phyloP scores from a whole-genome alignment of 2,888 invertebrate genomes.

The Campaea margaritaria region DNA sequence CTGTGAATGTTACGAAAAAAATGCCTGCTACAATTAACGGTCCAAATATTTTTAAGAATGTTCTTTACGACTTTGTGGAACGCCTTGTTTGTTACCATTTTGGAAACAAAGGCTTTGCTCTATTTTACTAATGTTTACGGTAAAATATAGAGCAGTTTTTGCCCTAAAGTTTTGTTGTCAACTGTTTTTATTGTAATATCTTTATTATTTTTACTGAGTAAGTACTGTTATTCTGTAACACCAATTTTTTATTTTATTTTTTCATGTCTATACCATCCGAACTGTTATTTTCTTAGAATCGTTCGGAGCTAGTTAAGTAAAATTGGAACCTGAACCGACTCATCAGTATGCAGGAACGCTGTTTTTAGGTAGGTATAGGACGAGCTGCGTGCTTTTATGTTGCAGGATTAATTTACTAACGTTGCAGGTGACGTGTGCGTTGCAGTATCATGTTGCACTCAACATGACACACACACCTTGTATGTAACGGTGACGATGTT shows the following conservation, averaged over 20 bases:
- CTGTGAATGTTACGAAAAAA: conserved; percentile 48
- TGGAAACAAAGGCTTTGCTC: conserved; percentile 64
- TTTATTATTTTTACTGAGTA: conserved; percentile 36
- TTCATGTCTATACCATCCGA: conserved; percentile 18
- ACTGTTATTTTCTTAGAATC: conserved; percentile 32
- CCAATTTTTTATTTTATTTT: conserved; percentile 38
- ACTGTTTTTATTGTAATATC: conserved; percentile 40
- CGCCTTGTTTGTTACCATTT: conserved; percentile 43
- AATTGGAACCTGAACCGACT: background rate
- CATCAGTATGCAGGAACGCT: too few relatives aligned
- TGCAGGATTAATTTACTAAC: background rate
- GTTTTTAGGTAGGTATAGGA: too few relatives aligned
- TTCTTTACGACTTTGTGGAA: conserved; percentile 42
- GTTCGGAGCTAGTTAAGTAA: background rate
- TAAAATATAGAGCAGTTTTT: conserved; percentile 60
- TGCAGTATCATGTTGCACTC: too few relatives aligned
- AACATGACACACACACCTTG: too few relatives aligned
- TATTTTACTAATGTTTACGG: conserved; percentile 70
- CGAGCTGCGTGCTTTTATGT: too few relatives aligned
- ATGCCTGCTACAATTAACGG: conserved; percentile 72
- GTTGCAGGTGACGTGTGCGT: too few relatives aligned
- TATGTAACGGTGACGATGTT: too few relatives aligned
- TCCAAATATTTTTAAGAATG: conserved; percentile 52
- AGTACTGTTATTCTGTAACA: conserved; percentile 27
- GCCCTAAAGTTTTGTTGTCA: conserved; percentile 26